Base-by-base conservation (phyloP, 2,888 invertebrate genomes). In the Dynastes grantii region DNA sequence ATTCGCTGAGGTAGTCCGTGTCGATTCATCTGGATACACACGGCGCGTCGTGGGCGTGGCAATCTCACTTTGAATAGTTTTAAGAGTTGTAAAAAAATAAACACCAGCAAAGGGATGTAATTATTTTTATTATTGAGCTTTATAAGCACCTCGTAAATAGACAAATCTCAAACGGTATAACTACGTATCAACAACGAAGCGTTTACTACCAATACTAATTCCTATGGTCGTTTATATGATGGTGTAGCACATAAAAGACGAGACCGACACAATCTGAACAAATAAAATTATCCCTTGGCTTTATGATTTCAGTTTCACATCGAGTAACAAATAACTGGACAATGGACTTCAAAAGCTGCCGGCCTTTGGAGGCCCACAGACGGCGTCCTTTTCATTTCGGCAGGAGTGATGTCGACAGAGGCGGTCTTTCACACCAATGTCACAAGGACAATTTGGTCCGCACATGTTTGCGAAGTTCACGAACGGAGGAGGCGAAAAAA, bases 381-480 rank as follows among this genome's bases (percentile, higher is more conserved):
- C 77, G 77, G 77, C 77, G 63, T 71, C 78, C 67, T 76, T 76
- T 76, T 58, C 75, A 45, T 76, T 78, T 67, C 76, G 76, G 76
- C 67, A 76, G 61, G 75, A 75, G 76, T 65, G 65, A 75, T 53
- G 78, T 78, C 76, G 68, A 68, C 75, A 58, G 68, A 53, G 76
- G 76, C 61, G 68, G 78, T 61, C 76, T 70, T 76, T 78, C 78
- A 78, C 78, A 76, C 76, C 78, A 68, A 76, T 71, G 65, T 67
- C 78, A 76, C 68, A 78, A 78, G 76, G 76, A 76, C 78, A 78
- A 76, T 78, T 78, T 76, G 78, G 76, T 65, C 76, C 13, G 78
- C 78, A 78, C 68, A 76, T 78, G 78, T 76, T 78, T 78, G 75
- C 78, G 61, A 68, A 78, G 27, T 67, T 67, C 37, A 58, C 71